Percentiles rank a stretch among this genome's conserved stretches.
phyloP scores from a whole-genome alignment of 2,797 vertebrate species.

The Thripadectes ignobilis region DNA sequence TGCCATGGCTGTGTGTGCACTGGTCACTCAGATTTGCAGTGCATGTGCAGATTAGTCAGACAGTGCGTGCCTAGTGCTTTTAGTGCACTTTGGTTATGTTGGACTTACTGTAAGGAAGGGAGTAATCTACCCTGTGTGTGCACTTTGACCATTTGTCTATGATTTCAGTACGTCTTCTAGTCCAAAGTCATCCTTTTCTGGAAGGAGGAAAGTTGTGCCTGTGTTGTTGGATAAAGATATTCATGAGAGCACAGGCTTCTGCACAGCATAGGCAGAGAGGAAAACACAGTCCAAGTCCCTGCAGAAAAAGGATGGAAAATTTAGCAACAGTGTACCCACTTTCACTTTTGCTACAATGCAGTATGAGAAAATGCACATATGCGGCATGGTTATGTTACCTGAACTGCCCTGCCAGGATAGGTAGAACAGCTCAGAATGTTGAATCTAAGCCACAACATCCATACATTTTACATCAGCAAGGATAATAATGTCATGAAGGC shows the following conservation, averaged over 20 bases:
- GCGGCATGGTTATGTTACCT: not conserved
- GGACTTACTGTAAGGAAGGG: not conserved
- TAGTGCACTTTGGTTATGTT: not conserved
- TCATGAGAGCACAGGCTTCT: not conserved
- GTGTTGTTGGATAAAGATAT: not conserved
- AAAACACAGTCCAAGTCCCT: not conserved
- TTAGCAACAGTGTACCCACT: not conserved
- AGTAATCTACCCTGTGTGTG: not conserved
- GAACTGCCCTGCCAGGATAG: not conserved
- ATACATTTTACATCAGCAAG: not conserved
- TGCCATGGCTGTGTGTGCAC: not conserved
- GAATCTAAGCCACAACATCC: not conserved
- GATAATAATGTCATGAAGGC: not conserved
- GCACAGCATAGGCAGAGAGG: not conserved
- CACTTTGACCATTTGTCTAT: not conserved
- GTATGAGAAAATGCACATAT: not conserved
- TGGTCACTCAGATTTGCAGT: not conserved
- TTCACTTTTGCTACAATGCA: not conserved
- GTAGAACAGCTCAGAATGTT: not conserved
- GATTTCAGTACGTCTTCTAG: not conserved
- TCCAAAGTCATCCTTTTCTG: not conserved
- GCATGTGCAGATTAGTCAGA: fast-evolving
- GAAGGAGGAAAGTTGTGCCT: not conserved
- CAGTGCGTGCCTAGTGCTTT: not conserved
- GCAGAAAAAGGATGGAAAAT: not conserved